These are phyloP conservation scores for Ctenicera cuprea DNA, from an alignment of 2,888 invertebrate species.

Conservation along the genomic window DNA sequence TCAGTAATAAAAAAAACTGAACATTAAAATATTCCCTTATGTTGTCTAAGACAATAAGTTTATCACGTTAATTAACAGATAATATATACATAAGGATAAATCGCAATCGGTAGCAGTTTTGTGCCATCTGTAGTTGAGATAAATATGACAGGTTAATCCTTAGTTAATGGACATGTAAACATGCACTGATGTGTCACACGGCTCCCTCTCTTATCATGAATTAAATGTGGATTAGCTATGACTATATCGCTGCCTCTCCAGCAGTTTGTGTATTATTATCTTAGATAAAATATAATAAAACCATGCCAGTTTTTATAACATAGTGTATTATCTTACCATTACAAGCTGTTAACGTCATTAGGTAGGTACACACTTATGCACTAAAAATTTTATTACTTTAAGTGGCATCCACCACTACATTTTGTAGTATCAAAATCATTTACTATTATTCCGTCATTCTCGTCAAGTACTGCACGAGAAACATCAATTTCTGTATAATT, in stretches of 20 bases:
- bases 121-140: conserved; percentile 55
- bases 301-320: conserved; percentile 40
- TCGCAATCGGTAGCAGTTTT: conserved; percentile 52
- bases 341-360: conserved; percentile 40
- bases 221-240: conserved; percentile 50
- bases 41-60: too few species aligned
- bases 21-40: too few species aligned
- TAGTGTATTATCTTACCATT: conserved; percentile 40
- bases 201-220: conserved; percentile 52
- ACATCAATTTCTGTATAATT: conserved; percentile 1
- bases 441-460: conserved; percentile 24
- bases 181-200: conserved; percentile 49
- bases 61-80: neutral
- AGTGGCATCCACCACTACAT: conserved; percentile 25
- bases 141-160: conserved; percentile 56
- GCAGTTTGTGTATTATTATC: conserved; percentile 47
- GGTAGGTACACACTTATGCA: conserved; percentile 40
- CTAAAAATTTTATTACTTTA: conserved; percentile 41
- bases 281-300: conserved; percentile 53
- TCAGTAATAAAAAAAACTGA: too few species aligned
- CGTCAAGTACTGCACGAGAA: neutral
- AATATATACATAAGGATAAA: conserved; percentile 5
- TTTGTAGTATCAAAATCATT: conserved; percentile 34
- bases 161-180: conserved; percentile 56
- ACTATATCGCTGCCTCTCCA: conserved; percentile 48